Conservation (phyloP, 2,888 invertebrate genomes). For the Blomia tropicalis region DNA sequence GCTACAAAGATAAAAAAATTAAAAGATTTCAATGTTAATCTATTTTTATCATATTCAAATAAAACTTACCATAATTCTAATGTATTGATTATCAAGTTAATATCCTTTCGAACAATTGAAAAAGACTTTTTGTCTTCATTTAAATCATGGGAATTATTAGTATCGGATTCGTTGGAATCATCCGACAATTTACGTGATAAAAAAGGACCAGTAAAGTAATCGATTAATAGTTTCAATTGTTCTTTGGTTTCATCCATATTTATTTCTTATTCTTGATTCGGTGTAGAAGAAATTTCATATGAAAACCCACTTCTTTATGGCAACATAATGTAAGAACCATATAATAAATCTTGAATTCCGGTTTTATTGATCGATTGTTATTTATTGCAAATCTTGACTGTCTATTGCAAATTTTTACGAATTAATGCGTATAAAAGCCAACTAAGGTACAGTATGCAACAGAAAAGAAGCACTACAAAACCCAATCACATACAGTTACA, state of each 20-base stretch:
- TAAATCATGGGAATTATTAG: background rate
- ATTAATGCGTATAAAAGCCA: too few species aligned
- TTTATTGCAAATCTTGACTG: too few species aligned
- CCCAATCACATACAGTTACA: too few species aligned
- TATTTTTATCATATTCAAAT: background rate
- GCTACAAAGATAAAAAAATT: background rate
- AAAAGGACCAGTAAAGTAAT: constrained; percentile 5
- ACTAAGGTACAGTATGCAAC: too few species aligned
- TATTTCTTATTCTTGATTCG: too few species aligned
- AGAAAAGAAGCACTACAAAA: too few species aligned
- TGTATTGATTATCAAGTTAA: background rate
- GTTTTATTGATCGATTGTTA: too few species aligned
- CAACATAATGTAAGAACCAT: too few species aligned
- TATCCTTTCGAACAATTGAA: background rate
- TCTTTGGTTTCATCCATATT: constrained; percentile 14
- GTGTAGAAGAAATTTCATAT: too few species aligned
- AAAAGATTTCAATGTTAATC: background rate
- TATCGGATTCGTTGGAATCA: background rate
- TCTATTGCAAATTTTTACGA: too few species aligned
- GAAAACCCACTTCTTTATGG: too few species aligned
- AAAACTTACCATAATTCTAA: constrained; percentile 8
- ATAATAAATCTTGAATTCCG: too few species aligned
- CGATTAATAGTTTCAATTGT: background rate
- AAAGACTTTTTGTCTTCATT: background rate
- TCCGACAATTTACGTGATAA: background rate